Conservation (phyloP, 37 sponge, comb jelly and placozoan genomes). For the Agelas oroides region DNA sequence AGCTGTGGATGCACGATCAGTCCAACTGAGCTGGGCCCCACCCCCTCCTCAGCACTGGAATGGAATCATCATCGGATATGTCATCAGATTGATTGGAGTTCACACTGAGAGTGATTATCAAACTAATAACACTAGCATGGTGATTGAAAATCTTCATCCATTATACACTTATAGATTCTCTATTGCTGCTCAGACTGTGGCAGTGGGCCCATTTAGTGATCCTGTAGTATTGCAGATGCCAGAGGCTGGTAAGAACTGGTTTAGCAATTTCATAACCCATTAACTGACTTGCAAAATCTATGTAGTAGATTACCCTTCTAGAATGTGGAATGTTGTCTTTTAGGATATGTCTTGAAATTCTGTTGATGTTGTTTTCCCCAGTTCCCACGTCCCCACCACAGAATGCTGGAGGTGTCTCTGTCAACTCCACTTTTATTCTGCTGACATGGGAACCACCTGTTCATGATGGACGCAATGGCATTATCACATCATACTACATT, state of each 20-base stretch:
- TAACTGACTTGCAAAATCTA: background rate
- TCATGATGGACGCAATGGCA: constrained; percentile 29
- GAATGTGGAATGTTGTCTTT: background rate
- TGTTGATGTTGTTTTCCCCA: background rate
- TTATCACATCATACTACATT: constrained; percentile 29
- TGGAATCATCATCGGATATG: constrained; percentile 43
- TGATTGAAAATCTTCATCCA: constrained; percentile 22
- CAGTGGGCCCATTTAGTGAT: constrained; percentile 21
- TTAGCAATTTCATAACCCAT: no score
- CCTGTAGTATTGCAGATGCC: background rate
- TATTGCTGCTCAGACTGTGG: constrained; percentile 50
- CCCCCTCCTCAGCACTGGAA: constrained; percentile 28
- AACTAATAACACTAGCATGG: background rate
- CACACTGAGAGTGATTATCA: background rate
- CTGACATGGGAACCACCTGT: constrained; percentile 39
- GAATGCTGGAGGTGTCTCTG: background rate
- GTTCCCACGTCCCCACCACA: constrained; percentile 32
- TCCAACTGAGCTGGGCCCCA: constrained; percentile 36
- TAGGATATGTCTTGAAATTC: background rate
- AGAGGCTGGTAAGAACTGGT: constrained; percentile 17
- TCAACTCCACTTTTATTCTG: constrained; percentile 20
- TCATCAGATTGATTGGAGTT: constrained; percentile 5
- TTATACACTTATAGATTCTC: constrained; percentile 8
- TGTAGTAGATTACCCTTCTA: background rate
- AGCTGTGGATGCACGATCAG: background rate